A percentile compares a stretch with the other conserved stretches of the same genome.
phyloP scores from a whole-genome alignment of 2,113 vertebrate genomes.

The Tautogolabrus adspersus region DNA sequence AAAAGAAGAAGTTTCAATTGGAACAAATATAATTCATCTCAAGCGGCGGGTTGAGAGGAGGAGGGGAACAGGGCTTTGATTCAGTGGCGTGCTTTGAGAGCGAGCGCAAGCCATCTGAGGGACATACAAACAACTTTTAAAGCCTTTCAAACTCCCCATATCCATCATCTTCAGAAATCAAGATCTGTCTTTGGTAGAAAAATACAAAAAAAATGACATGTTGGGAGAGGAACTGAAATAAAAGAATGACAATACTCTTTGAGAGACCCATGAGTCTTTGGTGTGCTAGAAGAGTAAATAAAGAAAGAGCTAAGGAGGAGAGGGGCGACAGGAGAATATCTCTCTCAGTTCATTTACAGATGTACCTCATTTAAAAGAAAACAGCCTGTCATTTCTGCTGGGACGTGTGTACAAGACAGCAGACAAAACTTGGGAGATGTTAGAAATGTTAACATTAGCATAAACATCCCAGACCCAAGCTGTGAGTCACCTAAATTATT shows the following conservation, averaged over 20 bases:
- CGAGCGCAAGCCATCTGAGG: constrained; percentile 41
- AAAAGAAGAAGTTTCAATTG: constrained; percentile 38
- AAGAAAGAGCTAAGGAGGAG: constrained; percentile 2
- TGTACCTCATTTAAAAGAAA: constrained; percentile 29
- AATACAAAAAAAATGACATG: constrained; percentile 19
- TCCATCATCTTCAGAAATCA: constrained; percentile 47
- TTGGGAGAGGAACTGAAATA: constrained; percentile 21
- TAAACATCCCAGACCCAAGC: constrained; percentile 67
- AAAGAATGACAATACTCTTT: constrained; percentile 48
- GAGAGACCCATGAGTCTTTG: constrained; percentile 21
- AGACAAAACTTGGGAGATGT: constrained; percentile 57
- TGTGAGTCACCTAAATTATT: constrained; percentile 76
- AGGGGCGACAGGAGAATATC: constrained; percentile 2
- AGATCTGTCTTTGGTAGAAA: constrained; percentile 28
- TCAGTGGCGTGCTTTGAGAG: constrained; percentile 43
- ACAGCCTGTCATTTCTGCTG: constrained; percentile 34
- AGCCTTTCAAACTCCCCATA: constrained; percentile 39
- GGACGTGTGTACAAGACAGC: constrained; percentile 47
- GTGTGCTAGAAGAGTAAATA: constrained; percentile 27
- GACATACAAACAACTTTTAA: constrained; percentile 62
- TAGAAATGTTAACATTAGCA: constrained; percentile 79
- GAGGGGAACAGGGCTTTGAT: constrained; percentile 41
- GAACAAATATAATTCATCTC: constrained; percentile 64
- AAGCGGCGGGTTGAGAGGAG: constrained; percentile 31
- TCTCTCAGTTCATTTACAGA: constrained; percentile 37